Evolutionary conservation across 1,140 invertebrate genomes (phyloP).

Genomic region (Dermatophagoides farinae): DNA sequence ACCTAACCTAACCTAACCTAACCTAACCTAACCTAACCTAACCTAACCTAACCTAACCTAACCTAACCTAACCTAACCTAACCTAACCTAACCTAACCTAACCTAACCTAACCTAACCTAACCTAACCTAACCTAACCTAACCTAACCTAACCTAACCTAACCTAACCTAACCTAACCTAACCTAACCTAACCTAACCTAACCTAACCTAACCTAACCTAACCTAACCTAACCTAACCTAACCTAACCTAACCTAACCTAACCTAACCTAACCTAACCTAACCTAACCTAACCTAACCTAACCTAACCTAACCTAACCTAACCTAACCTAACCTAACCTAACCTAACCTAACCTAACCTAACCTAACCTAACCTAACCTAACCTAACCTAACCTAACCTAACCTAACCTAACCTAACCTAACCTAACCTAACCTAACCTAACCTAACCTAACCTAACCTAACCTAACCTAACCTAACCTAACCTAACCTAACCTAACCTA

Average conservation of each 20-base stretch:
- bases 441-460: constrained; percentile 19
- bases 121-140: constrained; percentile 22
- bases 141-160: constrained; percentile 22
- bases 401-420: constrained; percentile 18
- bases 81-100: constrained; percentile 19
- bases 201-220: constrained; percentile 19
- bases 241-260: constrained; percentile 17
- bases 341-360: constrained; percentile 20
- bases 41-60: constrained; percentile 16
- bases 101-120: constrained; percentile 21
- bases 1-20: constrained; percentile 17
- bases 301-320: constrained; percentile 17
- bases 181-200: constrained; percentile 22
- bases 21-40: constrained; percentile 20
- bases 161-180: constrained; percentile 23
- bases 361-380: constrained; percentile 19
- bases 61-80: constrained; percentile 15
- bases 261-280: constrained; percentile 16
- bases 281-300: constrained; percentile 12
- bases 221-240: constrained; percentile 13
- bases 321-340: constrained; percentile 15
- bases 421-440: constrained; percentile 17
- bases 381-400: constrained; percentile 11
- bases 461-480: constrained; percentile 17
- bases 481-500: constrained; percentile 9